Percentiles rank a stretch among this genome's conserved stretches.
These are phyloP conservation scores for Plestiodon gilberti DNA, from an alignment of 2,113 vertebrate species.

Conservation along the genomic window DNA sequence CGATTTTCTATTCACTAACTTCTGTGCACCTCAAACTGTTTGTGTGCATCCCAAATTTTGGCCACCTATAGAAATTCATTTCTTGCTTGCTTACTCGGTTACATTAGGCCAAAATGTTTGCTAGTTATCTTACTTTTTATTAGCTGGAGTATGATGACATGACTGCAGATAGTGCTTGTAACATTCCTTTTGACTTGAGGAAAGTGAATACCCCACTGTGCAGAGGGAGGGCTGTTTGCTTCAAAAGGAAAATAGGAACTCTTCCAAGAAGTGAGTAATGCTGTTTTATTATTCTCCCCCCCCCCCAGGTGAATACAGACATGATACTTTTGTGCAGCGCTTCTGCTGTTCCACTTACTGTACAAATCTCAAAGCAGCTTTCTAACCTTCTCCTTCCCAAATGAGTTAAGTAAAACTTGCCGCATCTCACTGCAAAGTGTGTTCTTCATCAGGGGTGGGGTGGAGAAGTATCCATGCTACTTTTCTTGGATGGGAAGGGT, in stretches of 20 bases:
- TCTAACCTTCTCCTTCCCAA: background rate
- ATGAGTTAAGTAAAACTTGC: background rate
- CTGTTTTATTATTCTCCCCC: conserved; percentile 19
- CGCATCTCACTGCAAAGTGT: background rate
- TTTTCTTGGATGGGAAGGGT: conserved; percentile 1
- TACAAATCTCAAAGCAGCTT: conserved; percentile 6
- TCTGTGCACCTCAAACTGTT: background rate
- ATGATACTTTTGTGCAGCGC: background rate
- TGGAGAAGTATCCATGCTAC: background rate
- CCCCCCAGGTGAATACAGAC: conserved; percentile 17
- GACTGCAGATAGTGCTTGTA: background rate
- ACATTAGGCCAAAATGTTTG: background rate
- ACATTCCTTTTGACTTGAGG: conserved; percentile 15
- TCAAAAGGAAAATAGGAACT: conserved; percentile 25
- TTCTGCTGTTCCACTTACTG: background rate
- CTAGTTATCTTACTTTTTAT: background rate
- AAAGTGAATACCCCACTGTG: background rate
- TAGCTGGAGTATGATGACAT: background rate
- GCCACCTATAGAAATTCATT: background rate
- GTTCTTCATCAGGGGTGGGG: background rate
- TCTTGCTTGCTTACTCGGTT: background rate
- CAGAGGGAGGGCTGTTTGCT: background rate
- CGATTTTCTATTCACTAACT: background rate
- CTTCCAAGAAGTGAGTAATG: conserved; percentile 21
- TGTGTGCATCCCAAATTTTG: background rate